Evolutionary conservation across 2,113 vertebrate genomes (phyloP), one percentile per base, ranked within the genome.

Genomic region (Zootoca vivipara): DNA sequence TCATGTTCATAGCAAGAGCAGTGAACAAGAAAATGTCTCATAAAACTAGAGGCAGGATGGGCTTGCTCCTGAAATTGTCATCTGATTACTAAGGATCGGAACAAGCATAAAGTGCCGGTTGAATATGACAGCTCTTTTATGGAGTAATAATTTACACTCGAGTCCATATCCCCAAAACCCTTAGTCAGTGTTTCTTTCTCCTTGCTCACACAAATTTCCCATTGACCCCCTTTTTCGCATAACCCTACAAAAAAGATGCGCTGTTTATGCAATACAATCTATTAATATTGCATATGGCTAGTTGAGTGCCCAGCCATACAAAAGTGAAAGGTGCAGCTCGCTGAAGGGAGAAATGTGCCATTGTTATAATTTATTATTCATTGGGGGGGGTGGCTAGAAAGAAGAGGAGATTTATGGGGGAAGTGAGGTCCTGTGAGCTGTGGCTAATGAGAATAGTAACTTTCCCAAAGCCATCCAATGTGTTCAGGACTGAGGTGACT

Each of bases 321-420:
- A 86, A 92, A 69, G 79, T 83, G 86, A 90, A 30, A 86, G 69
- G 78, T 87, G 90, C 82, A 62, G 81, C 46, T 92, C 84, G 87
- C n/a, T 91, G 84, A 87, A 87, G 30, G 87, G 33, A 92, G 70
- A 92, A 73, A 87, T 22, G 38, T 74, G 91, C 78, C 78, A 42
- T 7, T 85, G 40, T 72, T 82, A 35, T 73, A 82, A 89, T 89
- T 82, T 91, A 92, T 90, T 87, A 91, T 91, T 93, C 89, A 94
- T 13, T 85, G 38, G 84, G 65, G 84, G 65, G 58, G 12, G 4
- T 87, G 90, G 82, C 0, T 70, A 77, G 91, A 90, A 78, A 90
- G 82, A 94, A 90, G 58, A 30, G 12, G 56, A 78, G 79, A 16
- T 62, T 7, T 80, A 3, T n/a, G 12, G 56, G n/a, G 16, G 22